Evolutionary conservation across 2,113 vertebrate species (phyloP).

Genomic region (Equus quagga): DNA sequence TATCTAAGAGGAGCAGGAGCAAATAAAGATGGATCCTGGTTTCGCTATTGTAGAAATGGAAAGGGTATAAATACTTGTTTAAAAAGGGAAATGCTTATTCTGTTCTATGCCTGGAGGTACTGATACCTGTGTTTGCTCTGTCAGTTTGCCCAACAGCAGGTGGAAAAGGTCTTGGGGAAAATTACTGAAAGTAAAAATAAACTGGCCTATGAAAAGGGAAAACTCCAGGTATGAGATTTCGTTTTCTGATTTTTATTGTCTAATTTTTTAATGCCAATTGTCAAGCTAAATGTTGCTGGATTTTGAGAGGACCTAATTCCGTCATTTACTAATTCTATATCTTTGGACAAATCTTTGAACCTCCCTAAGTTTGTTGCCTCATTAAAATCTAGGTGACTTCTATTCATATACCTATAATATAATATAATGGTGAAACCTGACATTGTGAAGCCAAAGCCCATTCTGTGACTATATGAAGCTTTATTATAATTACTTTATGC

Average conservation of each 20-base stretch:
- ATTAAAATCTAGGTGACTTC: neutral
- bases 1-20: neutral
- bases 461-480: neutral
- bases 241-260: conserved; percentile 44
- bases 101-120: neutral
- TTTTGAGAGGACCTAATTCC: neutral
- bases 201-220: conserved; percentile 86
- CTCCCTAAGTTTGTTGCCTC: neutral
- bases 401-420: rapidly evolving
- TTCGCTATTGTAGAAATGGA: neutral
- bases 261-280: conserved; percentile 1
- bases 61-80: neutral
- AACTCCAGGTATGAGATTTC: conserved; percentile 82
- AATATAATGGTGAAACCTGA: neutral
- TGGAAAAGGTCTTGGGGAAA: conserved; percentile 85
- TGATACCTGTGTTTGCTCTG: conserved; percentile 55
- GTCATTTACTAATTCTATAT: neutral
- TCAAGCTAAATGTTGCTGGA: neutral
- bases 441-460: neutral
- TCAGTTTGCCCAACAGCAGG: conserved; percentile 81
- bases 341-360: neutral
- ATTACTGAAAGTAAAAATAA: conserved; percentile 87
- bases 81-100: neutral
- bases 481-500: neutral
- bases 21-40: neutral